These are phyloP conservation scores for Sphecodes monilicornis DNA, from an alignment of 2,888 invertebrate genomes.

Conservation along the genomic window DNA sequence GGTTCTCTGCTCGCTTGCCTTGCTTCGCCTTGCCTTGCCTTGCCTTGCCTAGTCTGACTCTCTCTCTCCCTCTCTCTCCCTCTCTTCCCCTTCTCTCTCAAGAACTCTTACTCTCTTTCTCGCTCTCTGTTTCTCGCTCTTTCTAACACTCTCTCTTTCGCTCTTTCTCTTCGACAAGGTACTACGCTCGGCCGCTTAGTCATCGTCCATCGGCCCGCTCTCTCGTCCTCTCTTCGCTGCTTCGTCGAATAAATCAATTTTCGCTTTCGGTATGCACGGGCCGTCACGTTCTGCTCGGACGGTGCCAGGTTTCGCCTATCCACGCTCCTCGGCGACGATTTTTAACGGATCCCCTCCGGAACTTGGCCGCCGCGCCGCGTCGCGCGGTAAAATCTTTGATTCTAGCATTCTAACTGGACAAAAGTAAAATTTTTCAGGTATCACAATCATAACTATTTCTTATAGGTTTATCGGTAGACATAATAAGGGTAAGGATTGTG, in stretches of 20 bases:
- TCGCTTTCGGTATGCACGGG: constrained; percentile 63
- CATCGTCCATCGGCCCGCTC: constrained; percentile 68
- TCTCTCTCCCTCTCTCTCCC: constrained; percentile 12
- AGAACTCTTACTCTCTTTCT: not conserved
- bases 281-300: constrained; percentile 45
- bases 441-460: too few relatives aligned
- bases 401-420: too few relatives aligned
- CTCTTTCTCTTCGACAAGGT: constrained; percentile 20
- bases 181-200: constrained; percentile 70
- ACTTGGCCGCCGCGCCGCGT: too few relatives aligned
- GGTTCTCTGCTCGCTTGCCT: constrained; percentile 63
- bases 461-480: too few relatives aligned
- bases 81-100: not conserved
- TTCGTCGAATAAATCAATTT: constrained; percentile 66
- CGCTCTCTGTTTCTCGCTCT: not conserved
- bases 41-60: constrained; percentile 27
- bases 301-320: constrained; percentile 30
- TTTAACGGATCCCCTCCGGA: constrained; percentile 12
- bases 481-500: too few relatives aligned
- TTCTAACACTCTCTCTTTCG: constrained; percentile 4
- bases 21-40: constrained; percentile 55
- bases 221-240: constrained; percentile 49
- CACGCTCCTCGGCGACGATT: constrained; percentile 12
- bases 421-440: too few relatives aligned
- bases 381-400: too few relatives aligned